A percentile compares a stretch with the other conserved stretches of the same genome.
Evolutionary conservation across 2,113 vertebrate genomes (phyloP).

Genomic region (Nesoenas mayeri): DNA sequence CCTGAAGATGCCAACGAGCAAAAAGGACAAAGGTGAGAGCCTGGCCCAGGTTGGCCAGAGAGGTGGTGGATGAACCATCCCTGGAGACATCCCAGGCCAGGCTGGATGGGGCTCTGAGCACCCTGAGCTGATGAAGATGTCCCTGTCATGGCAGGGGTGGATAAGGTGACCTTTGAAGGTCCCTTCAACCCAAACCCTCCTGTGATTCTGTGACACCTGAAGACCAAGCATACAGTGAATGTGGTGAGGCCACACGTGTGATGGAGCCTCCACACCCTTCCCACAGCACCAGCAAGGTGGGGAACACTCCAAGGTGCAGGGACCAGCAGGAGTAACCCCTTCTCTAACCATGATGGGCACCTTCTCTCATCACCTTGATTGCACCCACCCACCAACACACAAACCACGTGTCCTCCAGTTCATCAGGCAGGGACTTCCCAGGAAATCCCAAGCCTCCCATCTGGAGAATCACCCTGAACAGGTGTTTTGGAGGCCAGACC

Average conservation of each 20-base stretch:
- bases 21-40: too few relatives aligned
- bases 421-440: not conserved
- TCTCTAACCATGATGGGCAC: fast-evolving
- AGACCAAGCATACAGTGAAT: too few relatives aligned
- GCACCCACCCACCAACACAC: not conserved
- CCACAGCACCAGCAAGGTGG: not conserved
- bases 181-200: too few relatives aligned
- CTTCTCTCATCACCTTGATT: not conserved
- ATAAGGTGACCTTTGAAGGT: too few relatives aligned
- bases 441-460: not conserved
- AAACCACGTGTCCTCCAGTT: not conserved
- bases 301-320: not conserved
- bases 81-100: too few relatives aligned
- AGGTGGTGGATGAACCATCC: too few relatives aligned
- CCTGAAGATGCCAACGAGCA: slow-evolving; percentile 47
- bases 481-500: fast-evolving
- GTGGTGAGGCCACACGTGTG: fast-evolving
- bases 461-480: fast-evolving
- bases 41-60: too few relatives aligned
- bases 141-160: too few relatives aligned
- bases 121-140: too few relatives aligned
- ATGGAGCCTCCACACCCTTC: fast-evolving
- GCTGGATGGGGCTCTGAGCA: too few relatives aligned
- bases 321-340: not conserved
- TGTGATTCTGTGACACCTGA: too few relatives aligned